Conservation (phyloP, 92 coral and sea anemone genomes). For the Epizoanthus ramosus region DNA sequence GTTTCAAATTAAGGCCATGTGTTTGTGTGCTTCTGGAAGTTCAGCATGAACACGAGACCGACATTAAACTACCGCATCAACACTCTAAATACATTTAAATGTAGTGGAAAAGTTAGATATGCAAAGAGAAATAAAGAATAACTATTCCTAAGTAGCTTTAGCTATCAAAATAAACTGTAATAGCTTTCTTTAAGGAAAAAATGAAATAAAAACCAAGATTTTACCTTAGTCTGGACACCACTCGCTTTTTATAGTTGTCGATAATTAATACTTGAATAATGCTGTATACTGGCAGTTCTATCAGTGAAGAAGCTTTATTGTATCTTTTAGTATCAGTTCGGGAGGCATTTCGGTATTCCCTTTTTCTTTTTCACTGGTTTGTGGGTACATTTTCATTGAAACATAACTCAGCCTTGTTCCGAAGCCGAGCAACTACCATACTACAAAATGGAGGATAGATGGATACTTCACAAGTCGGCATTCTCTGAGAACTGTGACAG, state of each 20-base stretch:
- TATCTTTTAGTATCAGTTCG: no score
- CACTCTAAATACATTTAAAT: background rate
- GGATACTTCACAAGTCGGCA: no score
- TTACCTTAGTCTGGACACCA: constrained; percentile 6
- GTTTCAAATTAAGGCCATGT: constrained; percentile 31
- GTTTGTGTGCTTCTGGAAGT: background rate
- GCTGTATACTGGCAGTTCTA: no score
- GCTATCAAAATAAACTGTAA: constrained; percentile 12
- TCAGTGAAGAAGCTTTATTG: no score
- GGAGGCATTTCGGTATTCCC: no score
- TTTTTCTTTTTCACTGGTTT: no score
- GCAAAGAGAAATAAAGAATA: background rate
- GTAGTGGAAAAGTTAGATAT: background rate
- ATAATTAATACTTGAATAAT: background rate
- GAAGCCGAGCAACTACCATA: no score
- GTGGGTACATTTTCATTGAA: no score
- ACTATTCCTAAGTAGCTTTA: constrained; percentile 5
- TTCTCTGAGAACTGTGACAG: no score
- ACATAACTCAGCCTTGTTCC: no score
- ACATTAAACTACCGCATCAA: background rate
- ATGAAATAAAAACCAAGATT: constrained; percentile 9
- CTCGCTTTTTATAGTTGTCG: constrained; percentile 10
- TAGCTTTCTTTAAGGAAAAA: background rate
- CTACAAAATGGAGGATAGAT: no score
- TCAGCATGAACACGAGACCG: constrained; percentile 19